Evolutionary conservation across 2,797 vertebrate species (phyloP), one percentile per base, ranked within the genome.

Genomic region (Mergus octosetaceus): DNA sequence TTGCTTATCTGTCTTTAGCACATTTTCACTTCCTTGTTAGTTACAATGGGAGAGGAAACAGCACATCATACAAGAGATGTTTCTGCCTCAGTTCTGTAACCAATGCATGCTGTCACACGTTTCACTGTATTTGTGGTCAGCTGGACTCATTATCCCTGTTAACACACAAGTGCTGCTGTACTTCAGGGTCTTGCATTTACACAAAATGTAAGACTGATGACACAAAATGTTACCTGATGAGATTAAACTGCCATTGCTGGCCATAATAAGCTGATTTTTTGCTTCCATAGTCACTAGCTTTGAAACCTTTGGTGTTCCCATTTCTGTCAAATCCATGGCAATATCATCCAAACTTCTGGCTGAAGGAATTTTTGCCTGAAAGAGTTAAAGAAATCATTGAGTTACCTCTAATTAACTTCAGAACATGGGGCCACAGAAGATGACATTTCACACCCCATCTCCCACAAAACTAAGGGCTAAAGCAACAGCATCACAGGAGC

Each of bases 161-260:
- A 69, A 43, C 10, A 68, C 27, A 34, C 47, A 64, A 76, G 12
- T 11, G 24, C 62, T 28, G 2, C 13, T 17, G 34, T 20, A 77
- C 22, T 18, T 61, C 28, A 17, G 19, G 13, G 68, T 3, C 11
- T 69, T 38, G 21, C 5, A 34, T 60, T 43, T 22, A 54, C 5
- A 38, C 0, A 1, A 32, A 85, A 22, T 18, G 36, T 94, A 41
- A 41, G 39, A 41, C 39, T 41, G 39, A 41, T 41, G 14, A 54
- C 3, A 38, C 0, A 0, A 32, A 85, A 20, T 18, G 38, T 94
- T 98, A 99, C 99, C 99, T 97, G 99, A 98, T 69, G 99, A 99
- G 92, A 99, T 98, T 91, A 99, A 98, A 95, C 99, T 99, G 91
- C 99, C 99, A 2, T 98, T 99, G 98, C 99, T 99, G 69, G 99